Evolutionary conservation across 2,113 vertebrate species (phyloP).

Genomic region (Nyctibius bracteatus): DNA sequence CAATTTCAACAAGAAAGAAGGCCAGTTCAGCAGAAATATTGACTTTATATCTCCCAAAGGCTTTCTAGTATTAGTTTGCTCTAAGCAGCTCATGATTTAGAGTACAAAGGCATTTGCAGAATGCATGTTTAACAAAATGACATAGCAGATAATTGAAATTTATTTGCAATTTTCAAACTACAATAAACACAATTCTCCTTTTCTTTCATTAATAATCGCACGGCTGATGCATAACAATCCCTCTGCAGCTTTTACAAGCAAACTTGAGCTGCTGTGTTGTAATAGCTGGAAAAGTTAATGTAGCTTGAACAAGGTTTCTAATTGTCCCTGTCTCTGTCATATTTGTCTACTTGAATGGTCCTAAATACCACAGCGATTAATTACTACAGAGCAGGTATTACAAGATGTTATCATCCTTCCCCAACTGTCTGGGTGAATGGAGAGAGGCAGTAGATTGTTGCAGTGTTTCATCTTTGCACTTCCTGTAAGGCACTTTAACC

Average conservation of each 20-base stretch:
- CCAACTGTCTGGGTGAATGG: slow-evolving; percentile 85
- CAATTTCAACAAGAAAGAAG: slow-evolving; percentile 39
- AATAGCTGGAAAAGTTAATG: slow-evolving; percentile 98
- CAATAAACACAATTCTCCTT: slow-evolving; percentile 91
- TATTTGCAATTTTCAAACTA: slow-evolving; percentile 92
- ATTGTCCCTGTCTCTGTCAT: slow-evolving; percentile 99
- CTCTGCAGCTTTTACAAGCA: slow-evolving; percentile 88
- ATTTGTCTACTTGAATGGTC: slow-evolving; percentile 97
- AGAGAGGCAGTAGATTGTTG: slow-evolving; percentile 81
- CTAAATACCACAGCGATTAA: slow-evolving; percentile 99
- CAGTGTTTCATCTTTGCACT: slow-evolving; percentile 85
- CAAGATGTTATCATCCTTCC: slow-evolving; percentile 87
- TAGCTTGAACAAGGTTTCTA: slow-evolving; percentile 98
- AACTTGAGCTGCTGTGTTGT: slow-evolving; percentile 87
- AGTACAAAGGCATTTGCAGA: slow-evolving; percentile 80
- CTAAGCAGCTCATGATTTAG: slow-evolving; percentile 82
- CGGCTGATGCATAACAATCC: slow-evolving; percentile 87
- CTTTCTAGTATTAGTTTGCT: slow-evolving; percentile 74
- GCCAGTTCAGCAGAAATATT: slow-evolving; percentile 65
- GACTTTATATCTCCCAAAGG: slow-evolving; percentile 71
- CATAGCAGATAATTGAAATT: slow-evolving; percentile 94
- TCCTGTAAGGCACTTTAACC: slow-evolving; percentile 88
- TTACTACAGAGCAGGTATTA: slow-evolving; percentile 93
- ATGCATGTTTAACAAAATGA: slow-evolving; percentile 87
- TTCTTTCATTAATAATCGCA: slow-evolving; percentile 90